Conservation (phyloP, 2,113 vertebrate species). For the Atractosteus spatula region DNA sequence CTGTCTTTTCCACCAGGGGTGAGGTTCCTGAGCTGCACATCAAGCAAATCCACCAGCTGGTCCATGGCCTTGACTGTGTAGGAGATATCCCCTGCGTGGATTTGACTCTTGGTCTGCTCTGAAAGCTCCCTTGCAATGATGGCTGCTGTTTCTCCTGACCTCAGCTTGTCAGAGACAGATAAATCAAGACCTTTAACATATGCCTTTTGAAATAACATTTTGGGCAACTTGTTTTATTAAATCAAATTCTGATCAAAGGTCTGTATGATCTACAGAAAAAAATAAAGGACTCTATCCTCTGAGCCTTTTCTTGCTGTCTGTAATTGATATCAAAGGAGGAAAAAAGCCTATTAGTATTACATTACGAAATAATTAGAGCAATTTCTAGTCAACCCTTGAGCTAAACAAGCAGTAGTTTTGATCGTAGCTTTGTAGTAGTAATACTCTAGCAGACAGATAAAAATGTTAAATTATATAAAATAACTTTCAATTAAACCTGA, state of each 20-base stretch:
- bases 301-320: background rate
- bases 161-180: constrained; percentile 62
- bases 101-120: constrained; percentile 83
- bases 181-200: background rate
- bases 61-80: constrained; percentile 91
- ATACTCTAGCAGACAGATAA: too few relatives aligned
- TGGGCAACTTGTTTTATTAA: too few relatives aligned
- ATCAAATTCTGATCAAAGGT: too few relatives aligned
- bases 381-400: too few relatives aligned
- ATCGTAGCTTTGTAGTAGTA: too few relatives aligned
- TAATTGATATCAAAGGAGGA: background rate
- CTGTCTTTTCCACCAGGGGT: constrained; percentile 96
- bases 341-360: too few relatives aligned
- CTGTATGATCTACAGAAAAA: too few relatives aligned
- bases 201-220: too few relatives aligned
- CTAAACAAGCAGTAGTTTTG: too few relatives aligned
- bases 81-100: constrained; percentile 88
- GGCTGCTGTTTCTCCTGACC: constrained; percentile 87
- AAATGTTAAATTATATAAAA: too few relatives aligned
- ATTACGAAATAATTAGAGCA: too few relatives aligned
- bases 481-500: too few relatives aligned
- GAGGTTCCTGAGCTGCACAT: constrained; percentile 89
- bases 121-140: constrained; percentile 92
- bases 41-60: constrained; percentile 89
- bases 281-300: background rate